phyloP scores from a whole-genome alignment of 2,888 invertebrate species.

The Orthosia gothica region DNA sequence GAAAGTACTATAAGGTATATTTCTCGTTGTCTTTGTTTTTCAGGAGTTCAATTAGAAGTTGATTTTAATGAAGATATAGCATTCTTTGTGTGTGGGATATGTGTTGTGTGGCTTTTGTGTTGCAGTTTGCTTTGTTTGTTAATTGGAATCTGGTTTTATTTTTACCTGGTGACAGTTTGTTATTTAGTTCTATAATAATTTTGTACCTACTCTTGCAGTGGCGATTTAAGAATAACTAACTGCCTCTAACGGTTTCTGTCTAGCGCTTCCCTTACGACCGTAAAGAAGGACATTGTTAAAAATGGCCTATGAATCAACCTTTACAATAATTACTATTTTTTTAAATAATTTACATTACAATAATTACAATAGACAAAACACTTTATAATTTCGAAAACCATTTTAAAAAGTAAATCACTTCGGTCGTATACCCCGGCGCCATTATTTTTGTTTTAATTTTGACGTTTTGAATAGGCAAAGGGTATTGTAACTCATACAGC shows the following conservation, averaged over 20 bases:
- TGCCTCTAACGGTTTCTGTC: no score
- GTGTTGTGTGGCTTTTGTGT: not conserved
- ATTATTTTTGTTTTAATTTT: no score
- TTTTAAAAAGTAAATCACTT: not conserved
- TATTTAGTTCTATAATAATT: not conserved
- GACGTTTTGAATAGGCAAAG: no score
- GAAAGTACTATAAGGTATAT: conserved; percentile 46
- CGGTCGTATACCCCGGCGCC: no score
- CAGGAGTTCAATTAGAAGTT: conserved; percentile 42
- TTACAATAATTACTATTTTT: not conserved
- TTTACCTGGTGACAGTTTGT: not conserved
- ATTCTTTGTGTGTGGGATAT: conserved; percentile 4
- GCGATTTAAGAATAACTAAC: no score
- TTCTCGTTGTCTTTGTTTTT: conserved; percentile 39
- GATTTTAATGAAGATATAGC: conserved; percentile 53
- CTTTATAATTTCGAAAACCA: not conserved
- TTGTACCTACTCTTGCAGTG: not conserved
- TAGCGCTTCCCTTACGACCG: no score
- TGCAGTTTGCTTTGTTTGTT: not conserved
- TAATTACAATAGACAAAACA: not conserved
- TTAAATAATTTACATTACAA: not conserved
- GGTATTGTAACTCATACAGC: no score
- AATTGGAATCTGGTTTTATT: not conserved
- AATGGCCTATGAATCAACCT: not conserved
- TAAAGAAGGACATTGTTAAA: not conserved